A percentile compares a stretch with the other conserved stretches of the same genome.
Evolutionary conservation across 2,113 vertebrate species (phyloP).

Genomic region (Tonatia bakeri): DNA sequence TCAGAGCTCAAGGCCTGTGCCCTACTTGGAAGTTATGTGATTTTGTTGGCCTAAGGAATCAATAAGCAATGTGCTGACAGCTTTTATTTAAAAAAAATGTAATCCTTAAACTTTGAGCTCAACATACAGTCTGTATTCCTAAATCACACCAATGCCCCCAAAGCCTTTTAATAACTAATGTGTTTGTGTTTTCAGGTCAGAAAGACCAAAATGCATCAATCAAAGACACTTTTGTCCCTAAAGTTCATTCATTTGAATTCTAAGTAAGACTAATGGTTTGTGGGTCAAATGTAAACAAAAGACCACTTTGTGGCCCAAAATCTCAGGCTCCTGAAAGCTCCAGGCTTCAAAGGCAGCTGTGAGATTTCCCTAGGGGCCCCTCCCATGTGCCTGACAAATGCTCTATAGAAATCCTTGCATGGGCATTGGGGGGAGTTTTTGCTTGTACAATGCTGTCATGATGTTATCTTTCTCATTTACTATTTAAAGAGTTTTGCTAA

Average conservation of each 20-base stretch:
- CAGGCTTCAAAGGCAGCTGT: neutral
- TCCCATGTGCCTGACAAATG: neutral
- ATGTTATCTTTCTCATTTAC: conserved; percentile 51
- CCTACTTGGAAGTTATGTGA: neutral
- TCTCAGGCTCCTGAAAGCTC: neutral
- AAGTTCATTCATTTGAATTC: neutral
- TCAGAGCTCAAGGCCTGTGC: neutral
- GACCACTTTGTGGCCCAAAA: neutral
- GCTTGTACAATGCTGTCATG: conserved; percentile 26
- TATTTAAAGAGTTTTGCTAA: conserved; percentile 54
- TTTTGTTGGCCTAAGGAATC: conserved; percentile 23
- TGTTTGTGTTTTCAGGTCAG: conserved; percentile 30
- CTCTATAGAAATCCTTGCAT: neutral
- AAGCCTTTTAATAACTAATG: conserved; percentile 9
- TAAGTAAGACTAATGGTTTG: neutral
- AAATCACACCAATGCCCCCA: neutral
- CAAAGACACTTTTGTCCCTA: conserved; percentile 1
- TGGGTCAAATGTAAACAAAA: conserved; percentile 20
- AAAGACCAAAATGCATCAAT: conserved; percentile 33
- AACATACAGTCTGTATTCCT: neutral
- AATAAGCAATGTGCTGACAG: neutral
- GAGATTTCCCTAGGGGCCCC: neutral
- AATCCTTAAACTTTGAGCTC: neutral
- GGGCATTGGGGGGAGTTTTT: neutral
- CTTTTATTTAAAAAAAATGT: neutral